Conservation (phyloP, 2,888 invertebrate genomes). For the Mycalesis mineus region DNA sequence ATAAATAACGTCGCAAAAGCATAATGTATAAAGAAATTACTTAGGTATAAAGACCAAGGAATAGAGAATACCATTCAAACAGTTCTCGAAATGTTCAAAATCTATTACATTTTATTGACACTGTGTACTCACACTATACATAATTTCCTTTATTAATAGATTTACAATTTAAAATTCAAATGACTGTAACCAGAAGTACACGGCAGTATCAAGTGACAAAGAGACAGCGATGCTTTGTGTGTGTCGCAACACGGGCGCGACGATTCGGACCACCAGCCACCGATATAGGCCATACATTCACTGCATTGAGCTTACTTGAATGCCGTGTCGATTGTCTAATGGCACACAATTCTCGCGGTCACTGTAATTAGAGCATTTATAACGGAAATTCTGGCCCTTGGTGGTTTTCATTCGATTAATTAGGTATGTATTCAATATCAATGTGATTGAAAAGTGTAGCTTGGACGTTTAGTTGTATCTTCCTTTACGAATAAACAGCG, state of each 20-base stretch:
- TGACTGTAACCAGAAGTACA: not conserved
- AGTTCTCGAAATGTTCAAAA: too few species aligned
- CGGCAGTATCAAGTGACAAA: constrained; percentile 40
- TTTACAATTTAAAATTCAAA: not conserved
- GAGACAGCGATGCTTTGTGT: constrained; percentile 45
- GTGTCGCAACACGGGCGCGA: constrained; percentile 52
- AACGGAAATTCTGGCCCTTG: not conserved
- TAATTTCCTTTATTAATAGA: too few species aligned
- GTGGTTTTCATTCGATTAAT: not conserved
- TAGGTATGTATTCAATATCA: not conserved
- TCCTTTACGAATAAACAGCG: too few species aligned
- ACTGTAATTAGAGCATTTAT: constrained; percentile 13
- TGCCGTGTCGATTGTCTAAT: constrained; percentile 23
- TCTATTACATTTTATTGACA: too few species aligned
- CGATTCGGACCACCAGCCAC: constrained; percentile 50
- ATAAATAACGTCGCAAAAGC: too few species aligned
- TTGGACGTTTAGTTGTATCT: too few species aligned
- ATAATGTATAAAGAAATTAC: too few species aligned
- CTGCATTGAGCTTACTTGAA: constrained; percentile 22
- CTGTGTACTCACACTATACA: too few species aligned
- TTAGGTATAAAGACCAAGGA: too few species aligned
- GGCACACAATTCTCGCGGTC: constrained; percentile 21
- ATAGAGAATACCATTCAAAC: too few species aligned
- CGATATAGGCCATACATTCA: constrained; percentile 52
- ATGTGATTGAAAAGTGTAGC: too few species aligned